Evolutionary conservation across 2,113 vertebrate species (phyloP).

Genomic region (Bothrops jararaca): DNA sequence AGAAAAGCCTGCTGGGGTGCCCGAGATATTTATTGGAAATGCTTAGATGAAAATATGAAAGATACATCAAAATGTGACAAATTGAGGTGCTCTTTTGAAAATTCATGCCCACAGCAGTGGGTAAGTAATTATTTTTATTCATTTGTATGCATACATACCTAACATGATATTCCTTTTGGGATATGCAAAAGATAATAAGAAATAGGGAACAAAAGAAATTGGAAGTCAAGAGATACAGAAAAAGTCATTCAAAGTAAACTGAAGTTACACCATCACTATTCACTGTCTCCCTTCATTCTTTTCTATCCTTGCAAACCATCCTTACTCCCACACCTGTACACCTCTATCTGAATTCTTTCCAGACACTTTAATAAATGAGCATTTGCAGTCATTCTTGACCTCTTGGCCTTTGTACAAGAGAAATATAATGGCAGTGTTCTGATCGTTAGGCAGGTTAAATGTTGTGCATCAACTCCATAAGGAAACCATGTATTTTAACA

Average conservation of each 20-base stretch:
- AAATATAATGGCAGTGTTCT: not conserved
- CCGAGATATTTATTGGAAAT: slow-evolving; percentile 86
- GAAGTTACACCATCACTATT: not conserved
- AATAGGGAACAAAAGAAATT: not conserved
- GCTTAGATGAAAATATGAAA: slow-evolving; percentile 77
- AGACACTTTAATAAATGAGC: not conserved
- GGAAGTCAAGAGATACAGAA: not conserved
- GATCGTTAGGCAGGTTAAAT: not conserved
- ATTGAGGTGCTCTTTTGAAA: slow-evolving; percentile 75
- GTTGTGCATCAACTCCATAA: not conserved
- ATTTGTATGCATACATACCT: not conserved
- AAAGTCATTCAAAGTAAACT: not conserved
- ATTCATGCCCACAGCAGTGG: slow-evolving; percentile 87
- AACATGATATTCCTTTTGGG: not conserved
- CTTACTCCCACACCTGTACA: not conserved
- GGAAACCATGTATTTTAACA: not conserved
- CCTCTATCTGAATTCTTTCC: not conserved
- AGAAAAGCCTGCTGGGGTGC: slow-evolving; percentile 85
- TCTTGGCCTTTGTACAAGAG: not conserved
- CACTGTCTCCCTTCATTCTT: not conserved
- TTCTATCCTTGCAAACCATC: not conserved
- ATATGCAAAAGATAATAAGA: not conserved
- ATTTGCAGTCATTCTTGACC: not conserved
- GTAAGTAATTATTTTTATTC: slow-evolving; percentile 65
- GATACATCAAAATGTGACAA: slow-evolving; percentile 68